Conservation (phyloP, 2,797 vertebrate genomes). For the Agapornis canus region DNA sequence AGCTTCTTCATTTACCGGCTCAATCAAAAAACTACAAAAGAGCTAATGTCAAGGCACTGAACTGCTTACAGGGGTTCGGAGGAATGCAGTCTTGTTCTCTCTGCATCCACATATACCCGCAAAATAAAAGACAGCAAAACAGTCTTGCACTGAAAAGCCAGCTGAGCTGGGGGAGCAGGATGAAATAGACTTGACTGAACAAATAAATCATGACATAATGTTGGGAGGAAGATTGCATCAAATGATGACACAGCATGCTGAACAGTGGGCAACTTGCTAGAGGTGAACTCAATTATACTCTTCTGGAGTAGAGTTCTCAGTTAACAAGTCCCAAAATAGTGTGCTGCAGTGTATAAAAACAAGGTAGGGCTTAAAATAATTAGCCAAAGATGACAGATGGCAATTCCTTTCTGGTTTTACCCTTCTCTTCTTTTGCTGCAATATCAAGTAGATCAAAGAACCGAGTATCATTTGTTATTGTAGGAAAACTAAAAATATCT, state of each 20-base stretch:
- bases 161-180: neutral
- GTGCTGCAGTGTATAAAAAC: neutral
- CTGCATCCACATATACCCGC: neutral
- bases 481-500: constrained; percentile 47
- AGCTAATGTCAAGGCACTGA: neutral
- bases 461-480: constrained; percentile 2
- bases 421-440: neutral
- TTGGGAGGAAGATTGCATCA: neutral
- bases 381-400: constrained; percentile 36
- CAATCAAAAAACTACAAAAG: neutral
- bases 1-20: neutral
- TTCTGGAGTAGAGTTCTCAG: neutral
- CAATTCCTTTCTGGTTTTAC: neutral
- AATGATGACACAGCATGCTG: neutral
- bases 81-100: neutral
- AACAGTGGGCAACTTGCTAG: neutral
- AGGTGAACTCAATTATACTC: constrained; percentile 35
- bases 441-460: constrained; percentile 43
- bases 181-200: neutral
- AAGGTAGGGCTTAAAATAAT: constrained; percentile 39
- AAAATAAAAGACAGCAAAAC: neutral
- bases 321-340: constrained; percentile 50
- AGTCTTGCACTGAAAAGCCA: neutral
- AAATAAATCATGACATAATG: neutral
- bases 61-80: neutral